Percentiles rank a stretch among this genome's conserved stretches.
Conservation (phyloP, 2,888 invertebrate genomes). For the Drosophila vallismaia region DNA sequence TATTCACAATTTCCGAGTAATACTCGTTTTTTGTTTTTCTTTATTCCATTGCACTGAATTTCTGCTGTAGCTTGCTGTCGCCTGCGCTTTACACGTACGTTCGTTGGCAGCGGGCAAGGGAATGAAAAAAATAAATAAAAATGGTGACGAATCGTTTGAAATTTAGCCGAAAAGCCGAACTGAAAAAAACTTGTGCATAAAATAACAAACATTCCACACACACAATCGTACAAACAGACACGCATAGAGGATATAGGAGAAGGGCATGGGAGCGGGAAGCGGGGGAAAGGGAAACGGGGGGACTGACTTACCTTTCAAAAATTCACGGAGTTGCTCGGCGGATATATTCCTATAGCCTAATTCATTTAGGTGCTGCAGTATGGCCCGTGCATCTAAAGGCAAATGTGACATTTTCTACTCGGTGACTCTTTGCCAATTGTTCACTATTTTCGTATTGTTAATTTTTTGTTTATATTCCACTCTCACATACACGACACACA, state of each 20-base stretch:
- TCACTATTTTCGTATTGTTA: constrained; percentile 45
- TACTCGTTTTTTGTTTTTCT: constrained; percentile 64
- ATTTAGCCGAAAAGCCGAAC: constrained; percentile 38
- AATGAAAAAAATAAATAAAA: constrained; percentile 39
- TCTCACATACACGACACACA: constrained; percentile 36
- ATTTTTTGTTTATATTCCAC: constrained; percentile 44
- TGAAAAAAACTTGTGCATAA: constrained; percentile 29
- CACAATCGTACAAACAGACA: constrained; percentile 15
- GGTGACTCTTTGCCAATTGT: constrained; percentile 46
- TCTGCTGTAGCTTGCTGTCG: constrained; percentile 20
- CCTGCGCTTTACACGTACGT: constrained; percentile 24
- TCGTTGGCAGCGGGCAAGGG: constrained; percentile 40
- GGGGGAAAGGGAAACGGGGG: not conserved
- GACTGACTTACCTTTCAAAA: constrained; percentile 88
- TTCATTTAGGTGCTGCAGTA: constrained; percentile 89
- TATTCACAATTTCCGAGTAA: constrained; percentile 77
- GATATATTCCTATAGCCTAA: constrained; percentile 91
- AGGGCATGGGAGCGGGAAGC: constrained; percentile 2
- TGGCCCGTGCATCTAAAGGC: constrained; percentile 88
- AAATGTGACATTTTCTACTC: constrained; percentile 82
- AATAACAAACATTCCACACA: constrained; percentile 28
- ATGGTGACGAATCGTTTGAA: constrained; percentile 69
- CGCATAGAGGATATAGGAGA: constrained; percentile 24
- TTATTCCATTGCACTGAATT: constrained; percentile 39
- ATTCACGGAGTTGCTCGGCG: constrained; percentile 90